phyloP scores from a whole-genome alignment of 2,797 vertebrate species.

The Toxotes lorentzi region DNA sequence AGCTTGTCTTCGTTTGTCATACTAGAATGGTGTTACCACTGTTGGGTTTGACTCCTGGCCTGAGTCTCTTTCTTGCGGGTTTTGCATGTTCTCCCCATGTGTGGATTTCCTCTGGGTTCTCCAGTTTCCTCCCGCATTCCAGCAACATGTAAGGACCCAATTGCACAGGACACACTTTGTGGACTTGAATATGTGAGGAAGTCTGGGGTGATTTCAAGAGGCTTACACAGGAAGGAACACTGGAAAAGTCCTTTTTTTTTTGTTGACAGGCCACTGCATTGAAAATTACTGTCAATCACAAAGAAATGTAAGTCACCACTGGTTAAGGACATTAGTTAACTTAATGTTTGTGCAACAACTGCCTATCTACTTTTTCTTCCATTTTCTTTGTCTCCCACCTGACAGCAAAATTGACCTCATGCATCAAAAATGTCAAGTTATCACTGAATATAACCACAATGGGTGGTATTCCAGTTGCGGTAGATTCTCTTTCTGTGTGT shows the following conservation, averaged over 20 bases:
- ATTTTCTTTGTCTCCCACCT: background rate
- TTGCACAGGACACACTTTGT: constrained; percentile 45
- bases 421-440: background rate
- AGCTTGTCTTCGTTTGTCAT: constrained; percentile 41
- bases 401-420: background rate
- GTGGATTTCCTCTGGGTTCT: constrained; percentile 71
- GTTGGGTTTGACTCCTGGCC: constrained; percentile 43
- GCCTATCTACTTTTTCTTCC: no score
- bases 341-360: background rate
- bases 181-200: constrained; percentile 31
- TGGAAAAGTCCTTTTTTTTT: constrained; percentile 8
- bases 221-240: constrained; percentile 9
- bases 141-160: constrained; percentile 56
- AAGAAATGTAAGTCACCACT: background rate
- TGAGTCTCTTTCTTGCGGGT: constrained; percentile 42
- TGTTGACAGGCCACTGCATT: constrained; percentile 13
- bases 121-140: constrained; percentile 68
- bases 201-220: constrained; percentile 13
- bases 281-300: background rate
- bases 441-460: background rate
- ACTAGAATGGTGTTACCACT: constrained; percentile 36
- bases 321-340: background rate
- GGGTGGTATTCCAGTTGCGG: constrained; percentile 40
- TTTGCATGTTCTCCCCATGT: constrained; percentile 63
- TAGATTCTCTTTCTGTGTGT: constrained; percentile 33